A percentile compares a stretch with the other conserved stretches of the same genome.
phyloP scores from a whole-genome alignment of 2,113 vertebrate genomes.

The Heterochromis multidens region DNA sequence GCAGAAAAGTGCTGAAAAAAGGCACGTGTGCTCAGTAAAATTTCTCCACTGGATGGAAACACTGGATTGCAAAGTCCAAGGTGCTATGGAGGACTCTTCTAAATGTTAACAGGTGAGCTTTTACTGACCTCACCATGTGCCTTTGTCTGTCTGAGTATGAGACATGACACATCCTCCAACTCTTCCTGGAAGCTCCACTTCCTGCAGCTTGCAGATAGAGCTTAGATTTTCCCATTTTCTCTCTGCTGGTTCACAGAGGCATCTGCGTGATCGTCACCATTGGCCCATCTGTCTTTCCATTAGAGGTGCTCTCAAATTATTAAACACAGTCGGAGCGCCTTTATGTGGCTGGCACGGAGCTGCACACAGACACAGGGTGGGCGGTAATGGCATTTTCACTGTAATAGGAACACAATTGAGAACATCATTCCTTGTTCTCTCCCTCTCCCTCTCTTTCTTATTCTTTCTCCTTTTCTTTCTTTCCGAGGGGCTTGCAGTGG shows the following conservation, averaged over 20 bases:
- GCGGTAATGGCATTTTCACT: slow-evolving; percentile 49
- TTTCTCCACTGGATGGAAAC: not conserved
- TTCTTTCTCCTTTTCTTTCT: not conserved
- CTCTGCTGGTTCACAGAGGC: slow-evolving; percentile 18
- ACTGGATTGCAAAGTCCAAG: not conserved
- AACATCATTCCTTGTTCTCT: slow-evolving; percentile 27
- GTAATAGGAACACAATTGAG: slow-evolving; percentile 40
- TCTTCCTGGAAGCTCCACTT: not conserved
- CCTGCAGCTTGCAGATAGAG: not conserved
- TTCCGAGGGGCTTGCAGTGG: not conserved
- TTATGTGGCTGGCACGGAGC: slow-evolving; percentile 39
- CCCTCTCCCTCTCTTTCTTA: not conserved
- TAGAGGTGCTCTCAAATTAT: slow-evolving; percentile 47
- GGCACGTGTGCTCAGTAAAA: not conserved
- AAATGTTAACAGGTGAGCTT: slow-evolving; percentile 29
- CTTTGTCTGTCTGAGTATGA: not conserved
- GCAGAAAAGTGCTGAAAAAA: not conserved
- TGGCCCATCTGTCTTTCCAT: slow-evolving; percentile 57
- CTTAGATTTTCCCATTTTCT: slow-evolving; percentile 20
- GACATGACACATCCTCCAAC: not conserved
- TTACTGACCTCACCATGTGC: not conserved
- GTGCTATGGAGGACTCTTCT: not conserved
- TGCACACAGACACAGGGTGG: slow-evolving; percentile 29
- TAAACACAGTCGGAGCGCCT: slow-evolving; percentile 47
- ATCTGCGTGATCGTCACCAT: slow-evolving; percentile 21